Conservation (phyloP, 2,113 vertebrate genomes). For the Phrynocephalus versicolor region DNA sequence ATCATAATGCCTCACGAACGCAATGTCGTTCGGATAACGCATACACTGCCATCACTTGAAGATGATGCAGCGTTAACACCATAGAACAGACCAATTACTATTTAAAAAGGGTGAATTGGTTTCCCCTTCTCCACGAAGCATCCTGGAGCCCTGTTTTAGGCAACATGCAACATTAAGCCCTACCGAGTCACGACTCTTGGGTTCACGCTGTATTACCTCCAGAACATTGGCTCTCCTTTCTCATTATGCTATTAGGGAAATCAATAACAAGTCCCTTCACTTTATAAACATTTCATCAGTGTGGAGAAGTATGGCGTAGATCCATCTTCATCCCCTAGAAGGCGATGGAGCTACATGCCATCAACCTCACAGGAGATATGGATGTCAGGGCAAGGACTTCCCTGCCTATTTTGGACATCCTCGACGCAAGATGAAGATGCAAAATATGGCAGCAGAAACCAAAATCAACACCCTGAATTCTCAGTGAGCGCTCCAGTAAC, state of each 20-base stretch:
- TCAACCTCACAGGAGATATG: not conserved
- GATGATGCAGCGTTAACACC: not conserved
- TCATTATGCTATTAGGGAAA: not conserved
- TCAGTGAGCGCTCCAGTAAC: not conserved
- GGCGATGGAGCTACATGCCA: not conserved
- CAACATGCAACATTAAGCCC: not conserved
- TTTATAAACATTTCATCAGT: constrained; percentile 4
- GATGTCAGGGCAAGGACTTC: not conserved
- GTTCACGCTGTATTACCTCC: not conserved
- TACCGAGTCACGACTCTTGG: not conserved
- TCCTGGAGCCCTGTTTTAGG: not conserved
- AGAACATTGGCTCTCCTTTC: not conserved
- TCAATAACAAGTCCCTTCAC: constrained; percentile 9
- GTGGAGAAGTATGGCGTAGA: not conserved
- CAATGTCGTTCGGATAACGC: not conserved
- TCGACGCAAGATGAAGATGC: not conserved
- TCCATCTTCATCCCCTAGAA: not conserved
- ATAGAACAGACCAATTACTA: not conserved
- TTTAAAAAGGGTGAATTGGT: not conserved
- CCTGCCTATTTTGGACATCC: constrained; percentile 6
- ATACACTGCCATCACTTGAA: not conserved
- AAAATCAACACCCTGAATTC: not conserved
- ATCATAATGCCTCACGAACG: not conserved
- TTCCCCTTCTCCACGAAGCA: not conserved
- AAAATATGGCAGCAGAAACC: not conserved